These are phyloP conservation scores for human DNA, from an alignment of 2,113 vertebrate species.

Conservation along the genomic window DNA sequence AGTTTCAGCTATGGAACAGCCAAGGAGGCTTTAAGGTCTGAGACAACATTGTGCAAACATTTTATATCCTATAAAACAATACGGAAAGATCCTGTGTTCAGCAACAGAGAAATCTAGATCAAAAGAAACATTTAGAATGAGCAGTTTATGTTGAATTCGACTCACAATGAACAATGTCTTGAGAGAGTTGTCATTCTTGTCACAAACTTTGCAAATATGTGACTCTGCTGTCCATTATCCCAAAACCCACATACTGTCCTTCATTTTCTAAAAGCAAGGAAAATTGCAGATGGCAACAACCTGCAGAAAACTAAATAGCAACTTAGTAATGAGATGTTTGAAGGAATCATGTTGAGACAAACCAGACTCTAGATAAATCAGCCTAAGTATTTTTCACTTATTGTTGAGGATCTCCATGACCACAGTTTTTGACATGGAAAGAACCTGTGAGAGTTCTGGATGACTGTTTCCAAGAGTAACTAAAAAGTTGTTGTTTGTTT, in stretches of 20 bases:
- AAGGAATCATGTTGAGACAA: conserved; percentile 58
- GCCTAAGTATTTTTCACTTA: conserved; percentile 45
- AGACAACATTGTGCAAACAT: neutral
- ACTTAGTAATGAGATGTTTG: conserved; percentile 67
- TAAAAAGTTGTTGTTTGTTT: neutral
- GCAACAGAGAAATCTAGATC: neutral
- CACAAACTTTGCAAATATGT: conserved; percentile 43
- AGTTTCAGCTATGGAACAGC: neutral
- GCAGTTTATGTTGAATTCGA: neutral
- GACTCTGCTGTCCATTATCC: neutral
- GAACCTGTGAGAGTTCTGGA: neutral
- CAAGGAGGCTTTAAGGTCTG: neutral
- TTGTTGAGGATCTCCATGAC: conserved; percentile 4
- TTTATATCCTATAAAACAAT: neutral
- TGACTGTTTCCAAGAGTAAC: neutral
- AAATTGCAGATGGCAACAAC: conserved; percentile 53
- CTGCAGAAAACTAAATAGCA: conserved; percentile 40
- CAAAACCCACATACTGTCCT: neutral
- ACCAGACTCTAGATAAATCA: conserved; percentile 55
- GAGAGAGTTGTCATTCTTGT: conserved; percentile 34
- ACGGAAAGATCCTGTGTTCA: neutral
- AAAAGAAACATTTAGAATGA: conserved; percentile 28
- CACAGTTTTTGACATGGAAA: neutral
- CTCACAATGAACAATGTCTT: neutral
- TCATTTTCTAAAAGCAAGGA: conserved; percentile 48